Conservation (phyloP, 1,140 invertebrate species). For the Drosophila miranda region DNA sequence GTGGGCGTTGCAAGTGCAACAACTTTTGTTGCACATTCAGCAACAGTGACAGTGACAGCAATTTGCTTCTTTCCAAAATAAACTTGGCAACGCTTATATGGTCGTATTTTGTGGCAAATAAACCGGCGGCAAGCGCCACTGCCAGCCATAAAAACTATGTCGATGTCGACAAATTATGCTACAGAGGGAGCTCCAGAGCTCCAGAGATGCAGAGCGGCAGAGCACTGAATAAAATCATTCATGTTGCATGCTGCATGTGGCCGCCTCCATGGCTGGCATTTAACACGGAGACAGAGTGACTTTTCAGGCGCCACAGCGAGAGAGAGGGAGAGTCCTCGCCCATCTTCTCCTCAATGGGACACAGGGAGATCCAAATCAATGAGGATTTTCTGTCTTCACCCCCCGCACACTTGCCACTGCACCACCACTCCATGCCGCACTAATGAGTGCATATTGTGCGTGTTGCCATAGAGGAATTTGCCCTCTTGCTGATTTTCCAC, state of each 20-base stretch:
- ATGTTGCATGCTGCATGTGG: conserved; percentile 16
- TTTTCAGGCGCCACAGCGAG: conserved; percentile 42
- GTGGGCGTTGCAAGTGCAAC: conserved; percentile 45
- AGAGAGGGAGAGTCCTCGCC: neutral
- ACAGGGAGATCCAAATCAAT: conserved; percentile 27
- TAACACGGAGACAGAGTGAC: conserved; percentile 38
- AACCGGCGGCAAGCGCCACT: conserved; percentile 40
- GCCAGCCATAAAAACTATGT: conserved; percentile 63
- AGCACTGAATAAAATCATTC: conserved; percentile 44
- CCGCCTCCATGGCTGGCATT: conserved; percentile 28
- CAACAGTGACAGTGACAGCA: conserved; percentile 12
- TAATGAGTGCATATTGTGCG: conserved; percentile 71
- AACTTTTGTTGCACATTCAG: conserved; percentile 76
- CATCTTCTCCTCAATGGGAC: neutral
- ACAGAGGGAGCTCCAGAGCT: neutral
- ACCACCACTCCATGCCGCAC: conserved; percentile 22
- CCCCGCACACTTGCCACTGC: neutral
- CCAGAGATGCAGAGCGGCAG: neutral
- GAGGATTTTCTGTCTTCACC: conserved; percentile 24
- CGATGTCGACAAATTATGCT: conserved; percentile 64
- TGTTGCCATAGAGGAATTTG: conserved; percentile 32
- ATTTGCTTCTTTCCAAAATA: conserved; percentile 55
- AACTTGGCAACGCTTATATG: conserved; percentile 75
- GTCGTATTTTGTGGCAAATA: conserved; percentile 68
- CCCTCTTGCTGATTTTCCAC: conserved; percentile 44